A percentile compares a stretch with the other conserved stretches of the same genome.
Conservation (phyloP, 2,888 invertebrate species). For the Eurois occulta region DNA sequence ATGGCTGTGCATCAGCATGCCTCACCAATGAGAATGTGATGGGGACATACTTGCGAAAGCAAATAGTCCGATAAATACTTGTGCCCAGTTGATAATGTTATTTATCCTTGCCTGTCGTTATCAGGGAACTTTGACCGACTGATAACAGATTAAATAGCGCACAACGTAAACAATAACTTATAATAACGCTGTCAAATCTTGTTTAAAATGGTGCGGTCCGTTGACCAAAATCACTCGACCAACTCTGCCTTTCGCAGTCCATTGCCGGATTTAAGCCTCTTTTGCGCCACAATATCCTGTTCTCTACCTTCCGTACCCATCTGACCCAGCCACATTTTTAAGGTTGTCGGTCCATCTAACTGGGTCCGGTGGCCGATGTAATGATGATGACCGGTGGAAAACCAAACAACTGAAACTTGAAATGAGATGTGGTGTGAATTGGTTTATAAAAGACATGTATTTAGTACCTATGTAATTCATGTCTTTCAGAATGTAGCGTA, state of each 20-base stretch:
- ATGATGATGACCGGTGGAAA: neutral
- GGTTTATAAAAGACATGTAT: neutral
- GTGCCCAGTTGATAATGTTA: conserved; percentile 29
- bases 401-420: neutral
- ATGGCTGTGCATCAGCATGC: conserved; percentile 54
- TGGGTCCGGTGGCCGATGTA: neutral
- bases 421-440: neutral
- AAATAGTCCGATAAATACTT: conserved; percentile 15
- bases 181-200: neutral
- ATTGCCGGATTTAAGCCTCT: neutral
- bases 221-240: neutral
- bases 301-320: no score
- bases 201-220: neutral
- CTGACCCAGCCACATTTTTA: neutral
- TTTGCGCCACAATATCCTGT: no score
- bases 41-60: conserved; percentile 23
- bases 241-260: neutral
- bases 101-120: conserved; percentile 1
- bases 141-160: conserved; percentile 14
- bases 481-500: neutral
- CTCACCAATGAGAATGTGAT: conserved; percentile 25
- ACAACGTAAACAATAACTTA: neutral
- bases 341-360: neutral
- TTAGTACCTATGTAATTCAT: neutral
- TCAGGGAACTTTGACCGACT: conserved; percentile 23